Evolutionary conservation across 1,140 invertebrate species (phyloP).

Genomic region (Zophobas atratus): DNA sequence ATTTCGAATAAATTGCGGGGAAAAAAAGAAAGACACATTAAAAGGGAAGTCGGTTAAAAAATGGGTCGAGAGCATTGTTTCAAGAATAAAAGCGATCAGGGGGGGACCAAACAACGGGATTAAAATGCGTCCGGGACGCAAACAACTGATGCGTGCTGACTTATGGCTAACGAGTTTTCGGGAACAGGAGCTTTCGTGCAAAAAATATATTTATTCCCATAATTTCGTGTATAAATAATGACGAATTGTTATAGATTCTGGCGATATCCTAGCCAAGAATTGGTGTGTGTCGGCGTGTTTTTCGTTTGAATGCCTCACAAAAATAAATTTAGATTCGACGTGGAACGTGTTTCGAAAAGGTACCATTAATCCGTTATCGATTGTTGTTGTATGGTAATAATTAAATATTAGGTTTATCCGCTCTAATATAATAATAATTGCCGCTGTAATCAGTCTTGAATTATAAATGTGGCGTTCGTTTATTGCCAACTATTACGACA

Average conservation of each 20-base stretch:
- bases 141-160: slow-evolving; percentile 38
- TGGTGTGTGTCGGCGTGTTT: background rate
- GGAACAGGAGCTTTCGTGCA: slow-evolving; percentile 18
- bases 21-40: slow-evolving; percentile 28
- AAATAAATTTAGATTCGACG: background rate
- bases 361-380: background rate
- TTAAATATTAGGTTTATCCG: background rate
- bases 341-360: background rate
- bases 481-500: background rate
- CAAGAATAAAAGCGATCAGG: slow-evolving; percentile 36
- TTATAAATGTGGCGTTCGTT: background rate
- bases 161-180: slow-evolving; percentile 32
- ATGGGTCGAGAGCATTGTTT: slow-evolving; percentile 27
- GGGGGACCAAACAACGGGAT: slow-evolving; percentile 30
- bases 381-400: background rate
- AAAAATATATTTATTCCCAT: slow-evolving; percentile 26
- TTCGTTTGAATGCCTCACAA: background rate
- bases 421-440: background rate
- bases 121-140: slow-evolving; percentile 19
- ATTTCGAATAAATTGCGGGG: slow-evolving; percentile 21
- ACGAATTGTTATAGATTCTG: slow-evolving; percentile 13
- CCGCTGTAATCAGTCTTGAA: background rate
- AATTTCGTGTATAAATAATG: slow-evolving; percentile 11
- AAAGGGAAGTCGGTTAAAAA: slow-evolving; percentile 36
- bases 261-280: slow-evolving; percentile 2